Conservation (phyloP, 2,797 vertebrate species). For the Phalloptychus januarius region DNA sequence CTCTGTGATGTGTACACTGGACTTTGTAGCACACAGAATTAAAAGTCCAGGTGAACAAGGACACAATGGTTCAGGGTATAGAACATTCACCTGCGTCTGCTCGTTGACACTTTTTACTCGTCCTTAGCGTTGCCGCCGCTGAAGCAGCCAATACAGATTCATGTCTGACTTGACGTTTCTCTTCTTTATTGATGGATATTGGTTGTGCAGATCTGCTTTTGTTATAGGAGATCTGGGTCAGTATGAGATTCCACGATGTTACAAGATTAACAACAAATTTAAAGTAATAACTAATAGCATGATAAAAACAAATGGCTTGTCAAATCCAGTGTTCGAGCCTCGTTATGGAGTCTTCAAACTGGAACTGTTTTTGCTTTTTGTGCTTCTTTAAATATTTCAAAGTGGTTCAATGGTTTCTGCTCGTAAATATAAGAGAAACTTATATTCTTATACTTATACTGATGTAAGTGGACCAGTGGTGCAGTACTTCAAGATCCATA, state of each 20-base stretch:
- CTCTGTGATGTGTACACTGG: neutral
- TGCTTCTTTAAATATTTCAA: too few relatives aligned
- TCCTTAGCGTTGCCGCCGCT: neutral
- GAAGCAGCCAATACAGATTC: neutral
- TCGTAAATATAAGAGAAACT: neutral
- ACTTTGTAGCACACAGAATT: neutral
- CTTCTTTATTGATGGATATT: neutral
- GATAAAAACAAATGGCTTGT: neutral
- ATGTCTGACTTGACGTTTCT: neutral
- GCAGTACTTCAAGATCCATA: neutral
- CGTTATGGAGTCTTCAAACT: neutral
- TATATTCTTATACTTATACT: too few relatives aligned
- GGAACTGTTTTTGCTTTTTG: neutral
- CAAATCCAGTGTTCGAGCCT: neutral
- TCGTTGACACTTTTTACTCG: neutral
- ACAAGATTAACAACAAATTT: neutral
- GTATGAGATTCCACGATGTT: neutral
- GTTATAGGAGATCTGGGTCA: neutral
- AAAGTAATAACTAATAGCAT: neutral
- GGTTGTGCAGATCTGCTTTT: neutral
- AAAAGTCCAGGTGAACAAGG: neutral
- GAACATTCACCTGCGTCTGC: neutral
- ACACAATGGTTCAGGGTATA: neutral
- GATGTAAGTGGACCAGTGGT: neutral
- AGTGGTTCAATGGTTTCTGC: neutral